These are phyloP conservation scores for Limnodromus scolopaceus DNA, from an alignment of 2,797 vertebrate species.

Conservation along the genomic window DNA sequence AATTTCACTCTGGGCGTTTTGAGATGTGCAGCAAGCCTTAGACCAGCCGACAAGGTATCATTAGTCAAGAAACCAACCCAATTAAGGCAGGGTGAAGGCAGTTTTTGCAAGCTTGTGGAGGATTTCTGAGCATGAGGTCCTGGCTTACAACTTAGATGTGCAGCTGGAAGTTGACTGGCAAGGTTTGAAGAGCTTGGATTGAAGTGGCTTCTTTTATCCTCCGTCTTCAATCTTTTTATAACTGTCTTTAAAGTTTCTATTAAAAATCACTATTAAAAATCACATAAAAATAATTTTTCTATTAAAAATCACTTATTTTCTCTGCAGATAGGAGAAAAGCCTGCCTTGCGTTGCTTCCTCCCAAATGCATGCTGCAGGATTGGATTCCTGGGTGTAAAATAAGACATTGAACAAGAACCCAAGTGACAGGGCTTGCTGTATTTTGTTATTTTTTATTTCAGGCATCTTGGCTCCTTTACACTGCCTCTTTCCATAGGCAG, in stretches of 20 bases:
- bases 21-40: not conserved
- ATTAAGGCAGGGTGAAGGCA: not conserved
- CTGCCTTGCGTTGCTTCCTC: not conserved
- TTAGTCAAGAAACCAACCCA: not conserved
- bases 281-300: not conserved
- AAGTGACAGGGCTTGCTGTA: not conserved
- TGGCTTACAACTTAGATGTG: not conserved
- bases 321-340: not conserved
- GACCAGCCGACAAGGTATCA: accelerated
- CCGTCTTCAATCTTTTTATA: not conserved
- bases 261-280: not conserved
- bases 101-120: not conserved
- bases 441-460: not conserved
- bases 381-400: not conserved
- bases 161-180: not conserved
- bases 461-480: not conserved
- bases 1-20: accelerated
- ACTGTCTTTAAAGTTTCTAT: not conserved
- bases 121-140: not conserved
- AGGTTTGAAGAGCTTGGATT: not conserved
- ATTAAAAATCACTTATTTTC: not conserved
- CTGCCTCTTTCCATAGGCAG: not conserved
- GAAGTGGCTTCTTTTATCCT: not conserved
- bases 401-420: not conserved
- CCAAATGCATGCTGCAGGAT: not conserved